Percentiles rank a stretch among this genome's conserved stretches.
These are phyloP conservation scores for Pomatostomus ruficeps DNA, from an alignment of 2,113 vertebrate species.

Conservation along the genomic window DNA sequence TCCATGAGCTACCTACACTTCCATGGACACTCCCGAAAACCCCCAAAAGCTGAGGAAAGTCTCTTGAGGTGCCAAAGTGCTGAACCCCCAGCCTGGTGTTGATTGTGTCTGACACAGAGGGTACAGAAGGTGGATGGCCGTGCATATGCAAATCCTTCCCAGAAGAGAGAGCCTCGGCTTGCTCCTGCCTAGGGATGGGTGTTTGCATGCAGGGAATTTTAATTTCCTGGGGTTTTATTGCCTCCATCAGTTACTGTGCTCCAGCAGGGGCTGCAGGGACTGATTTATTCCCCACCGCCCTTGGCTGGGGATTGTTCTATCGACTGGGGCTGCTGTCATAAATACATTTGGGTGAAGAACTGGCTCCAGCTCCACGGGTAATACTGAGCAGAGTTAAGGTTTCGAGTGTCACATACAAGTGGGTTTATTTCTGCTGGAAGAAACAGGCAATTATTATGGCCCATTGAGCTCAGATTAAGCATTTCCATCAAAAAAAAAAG, in stretches of 20 bases:
- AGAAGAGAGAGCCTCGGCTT: background rate
- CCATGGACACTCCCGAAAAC: background rate
- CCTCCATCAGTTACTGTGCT: conserved; percentile 15
- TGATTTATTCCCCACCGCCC: conserved; percentile 38
- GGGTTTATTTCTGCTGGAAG: conserved; percentile 39
- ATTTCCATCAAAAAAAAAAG: conserved; percentile 15
- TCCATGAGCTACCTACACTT: background rate
- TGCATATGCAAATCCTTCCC: background rate
- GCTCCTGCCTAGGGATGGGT: background rate
- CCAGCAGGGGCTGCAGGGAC: background rate
- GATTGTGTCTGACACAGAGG: background rate
- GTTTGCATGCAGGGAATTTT: conserved; percentile 19
- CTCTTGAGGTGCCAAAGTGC: accelerated
- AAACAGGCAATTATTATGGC: conserved; percentile 55
- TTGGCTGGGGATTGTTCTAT: conserved; percentile 41
- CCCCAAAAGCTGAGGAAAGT: background rate
- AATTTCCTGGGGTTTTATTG: conserved; percentile 47
- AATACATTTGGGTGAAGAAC: conserved; percentile 41
- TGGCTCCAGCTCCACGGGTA: background rate
- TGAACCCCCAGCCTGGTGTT: background rate
- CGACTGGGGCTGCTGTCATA: conserved; percentile 19
- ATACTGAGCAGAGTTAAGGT: conserved; percentile 39
- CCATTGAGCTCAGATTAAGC: conserved; percentile 57
- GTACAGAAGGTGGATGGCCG: background rate
- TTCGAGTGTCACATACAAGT: conserved; percentile 47